Conservation (phyloP, 2,113 vertebrate genomes). For the Haliaeetus leucogaster region DNA sequence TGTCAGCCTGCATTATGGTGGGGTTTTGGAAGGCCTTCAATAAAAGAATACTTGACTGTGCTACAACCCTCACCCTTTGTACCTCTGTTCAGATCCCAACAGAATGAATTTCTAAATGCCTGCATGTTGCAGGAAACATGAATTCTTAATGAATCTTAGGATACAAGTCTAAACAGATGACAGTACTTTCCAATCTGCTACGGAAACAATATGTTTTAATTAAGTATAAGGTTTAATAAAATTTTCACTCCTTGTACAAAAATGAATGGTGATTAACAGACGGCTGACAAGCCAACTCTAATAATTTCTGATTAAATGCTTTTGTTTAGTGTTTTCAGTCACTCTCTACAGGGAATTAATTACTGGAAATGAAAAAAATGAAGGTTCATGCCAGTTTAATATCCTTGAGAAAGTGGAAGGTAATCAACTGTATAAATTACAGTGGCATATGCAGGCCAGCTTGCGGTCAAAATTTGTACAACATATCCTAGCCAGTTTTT, state of each 20-base stretch:
- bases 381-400: slow-evolving; percentile 35
- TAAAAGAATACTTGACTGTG: slow-evolving; percentile 23
- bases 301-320: slow-evolving; percentile 61
- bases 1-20: slow-evolving; percentile 18
- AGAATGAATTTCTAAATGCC: slow-evolving; percentile 38
- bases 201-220: slow-evolving; percentile 38
- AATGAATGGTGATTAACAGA: slow-evolving; percentile 46
- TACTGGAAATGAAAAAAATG: slow-evolving; percentile 43
- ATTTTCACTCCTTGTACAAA: slow-evolving; percentile 41
- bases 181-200: slow-evolving; percentile 32
- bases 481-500: background rate
- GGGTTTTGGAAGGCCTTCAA: slow-evolving; percentile 16
- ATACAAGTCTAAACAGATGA: slow-evolving; percentile 42
- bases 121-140: slow-evolving; percentile 18
- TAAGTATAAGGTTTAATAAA: slow-evolving; percentile 50
- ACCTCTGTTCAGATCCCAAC: background rate
- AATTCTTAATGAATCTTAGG: slow-evolving; percentile 27
- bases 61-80: slow-evolving; percentile 20
- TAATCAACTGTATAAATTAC: slow-evolving; percentile 55
- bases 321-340: slow-evolving; percentile 61
- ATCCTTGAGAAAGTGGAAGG: slow-evolving; percentile 30
- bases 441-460: slow-evolving; percentile 31
- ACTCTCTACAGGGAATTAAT: slow-evolving; percentile 57
- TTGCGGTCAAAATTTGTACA: slow-evolving; percentile 36
- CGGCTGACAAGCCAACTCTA: slow-evolving; percentile 14